Percentiles rank a stretch among this genome's conserved stretches.
Evolutionary conservation across 2,113 vertebrate species (phyloP).

Genomic region (Tragelaphus imberbis): DNA sequence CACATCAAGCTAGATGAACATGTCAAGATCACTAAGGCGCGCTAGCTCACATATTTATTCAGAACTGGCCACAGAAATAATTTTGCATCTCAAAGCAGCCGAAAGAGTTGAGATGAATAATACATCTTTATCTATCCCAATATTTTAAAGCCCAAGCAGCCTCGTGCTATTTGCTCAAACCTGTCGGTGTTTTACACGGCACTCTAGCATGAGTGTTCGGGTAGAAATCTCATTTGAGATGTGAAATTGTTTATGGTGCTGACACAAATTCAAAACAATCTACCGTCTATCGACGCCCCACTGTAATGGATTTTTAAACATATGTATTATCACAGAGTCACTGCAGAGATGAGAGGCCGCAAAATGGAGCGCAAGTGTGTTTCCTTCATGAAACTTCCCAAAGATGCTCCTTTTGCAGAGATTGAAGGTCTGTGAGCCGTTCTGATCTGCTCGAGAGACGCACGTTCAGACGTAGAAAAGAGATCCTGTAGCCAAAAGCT

Average conservation of each 20-base stretch:
- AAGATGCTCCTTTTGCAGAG: background rate
- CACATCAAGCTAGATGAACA: background rate
- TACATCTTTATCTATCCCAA: slow-evolving; percentile 56
- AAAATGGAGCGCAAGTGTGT: background rate
- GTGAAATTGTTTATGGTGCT: slow-evolving; percentile 64
- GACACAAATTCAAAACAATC: slow-evolving; percentile 61
- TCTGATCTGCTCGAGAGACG: background rate
- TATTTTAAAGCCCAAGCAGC: slow-evolving; percentile 72
- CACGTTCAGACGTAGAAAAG: background rate
- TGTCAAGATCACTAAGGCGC: background rate
- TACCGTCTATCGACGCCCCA: background rate
- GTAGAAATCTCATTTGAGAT: slow-evolving; percentile 68
- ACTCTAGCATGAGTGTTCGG: slow-evolving; percentile 53
- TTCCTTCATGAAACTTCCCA: background rate
- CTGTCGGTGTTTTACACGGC: slow-evolving; percentile 52
- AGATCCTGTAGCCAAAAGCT: background rate
- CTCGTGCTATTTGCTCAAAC: slow-evolving; percentile 65
- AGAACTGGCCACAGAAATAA: slow-evolving; percentile 43
- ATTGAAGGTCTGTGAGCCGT: background rate
- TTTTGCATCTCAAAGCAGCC: slow-evolving; percentile 56
- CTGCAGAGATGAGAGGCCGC: slow-evolving; percentile 31
- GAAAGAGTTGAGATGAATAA: slow-evolving; percentile 64
- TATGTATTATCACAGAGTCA: slow-evolving; percentile 51
- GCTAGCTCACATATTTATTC: slow-evolving; percentile 31
- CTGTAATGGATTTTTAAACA: slow-evolving; percentile 69